Evolutionary conservation across 2,888 invertebrate species (phyloP), one percentile per base, ranked within the genome.

Genomic region (Ichneumoninae sp.): DNA sequence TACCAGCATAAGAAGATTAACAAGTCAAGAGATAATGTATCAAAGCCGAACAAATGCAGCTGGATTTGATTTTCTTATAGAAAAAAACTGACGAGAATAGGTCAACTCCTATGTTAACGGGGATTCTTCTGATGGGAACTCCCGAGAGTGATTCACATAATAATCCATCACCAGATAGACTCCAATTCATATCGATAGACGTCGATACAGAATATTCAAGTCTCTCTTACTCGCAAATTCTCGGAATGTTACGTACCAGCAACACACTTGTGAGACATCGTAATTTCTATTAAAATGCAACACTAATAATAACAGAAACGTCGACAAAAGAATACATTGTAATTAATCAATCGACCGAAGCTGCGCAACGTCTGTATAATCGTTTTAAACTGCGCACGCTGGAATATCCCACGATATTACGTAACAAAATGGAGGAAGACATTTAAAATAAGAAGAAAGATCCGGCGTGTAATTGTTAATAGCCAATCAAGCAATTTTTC

Each of bases 381-480:
- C 50, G 26, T 57, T 30, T 44, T 47, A 16, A 16, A n/a, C 60
- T 30, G 7, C 40, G 26, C 78, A 74, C 30, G 22, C 40, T 16
- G 52, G n/a, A 76, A 76, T 80, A 66, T 80, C 83, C 57, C 83
- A 83, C 83, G 83, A 36, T 80, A 66, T 76, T 71, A 71, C 50
- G 16, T 44, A 63, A 47, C 30, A 47, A 5, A 33, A 60, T 2
- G 44, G 57, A 26, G 63, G 30, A 33, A 57, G 33, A 63, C 33
- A 54, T 36, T 19, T 52, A 36, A 57, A 68, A 44, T 36, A 65
- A 68, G 75, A 65, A 68, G 73, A 73, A 76, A 76, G 73, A 84
- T 81, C 84, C 77, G 77, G 57, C 80, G 80, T 83, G 83, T 77
- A 83, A 83, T 83, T 83, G 83, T 76, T 80, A 83, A 83, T 80